phyloP scores from a whole-genome alignment of 2,888 invertebrate species.

The Gibbula magus region DNA sequence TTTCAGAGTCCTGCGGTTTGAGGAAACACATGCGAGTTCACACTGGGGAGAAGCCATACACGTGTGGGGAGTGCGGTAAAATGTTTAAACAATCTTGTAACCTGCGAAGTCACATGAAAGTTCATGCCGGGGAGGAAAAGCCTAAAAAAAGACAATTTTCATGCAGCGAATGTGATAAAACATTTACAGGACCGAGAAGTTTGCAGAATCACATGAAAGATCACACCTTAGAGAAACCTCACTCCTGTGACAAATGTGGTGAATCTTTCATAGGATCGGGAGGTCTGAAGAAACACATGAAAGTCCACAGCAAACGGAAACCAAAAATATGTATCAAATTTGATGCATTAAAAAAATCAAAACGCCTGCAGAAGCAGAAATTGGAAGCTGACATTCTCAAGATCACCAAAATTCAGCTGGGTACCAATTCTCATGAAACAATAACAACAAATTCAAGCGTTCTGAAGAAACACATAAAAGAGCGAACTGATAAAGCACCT shows the following conservation, averaged over 20 bases:
- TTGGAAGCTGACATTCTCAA: too few species aligned
- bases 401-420: too few species aligned
- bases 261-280: constrained; percentile 24
- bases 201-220: background rate
- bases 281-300: background rate
- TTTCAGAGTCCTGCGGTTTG: background rate
- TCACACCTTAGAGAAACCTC: background rate
- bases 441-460: too few species aligned
- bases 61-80: background rate
- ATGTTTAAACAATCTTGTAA: background rate
- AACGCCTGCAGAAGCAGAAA: too few species aligned
- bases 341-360: too few species aligned
- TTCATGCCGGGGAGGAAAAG: background rate
- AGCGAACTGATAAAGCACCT: too few species aligned
- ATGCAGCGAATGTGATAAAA: background rate
- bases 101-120: background rate
- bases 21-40: background rate
- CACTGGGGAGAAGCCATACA: background rate
- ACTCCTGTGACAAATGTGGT: constrained; percentile 23
- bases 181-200: background rate
- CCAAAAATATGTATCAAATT: too few species aligned
- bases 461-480: too few species aligned
- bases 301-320: background rate
- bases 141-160: background rate
- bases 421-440: too few species aligned